Evolutionary conservation across 2,797 vertebrate species (phyloP), one percentile per base, ranked within the genome.

Genomic region (Loris lydekkerianus): DNA sequence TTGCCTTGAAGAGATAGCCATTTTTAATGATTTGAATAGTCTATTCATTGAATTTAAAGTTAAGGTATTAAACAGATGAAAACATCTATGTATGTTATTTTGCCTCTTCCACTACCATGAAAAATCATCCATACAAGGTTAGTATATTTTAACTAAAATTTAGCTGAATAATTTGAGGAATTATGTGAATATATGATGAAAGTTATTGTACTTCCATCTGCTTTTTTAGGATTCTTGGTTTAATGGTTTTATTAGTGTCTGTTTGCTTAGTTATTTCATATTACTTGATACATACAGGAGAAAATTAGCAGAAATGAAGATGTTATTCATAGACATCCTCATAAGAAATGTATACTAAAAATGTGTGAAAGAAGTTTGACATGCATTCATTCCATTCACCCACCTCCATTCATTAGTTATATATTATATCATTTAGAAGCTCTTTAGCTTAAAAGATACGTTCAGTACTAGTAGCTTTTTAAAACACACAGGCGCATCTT

Each of bases 171-270:
- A 97, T 96, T 89, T 58, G 46, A 31, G 60, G 85, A 96, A 95
- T 96, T 96, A 97, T 1, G 1, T 29, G 67, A 87, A 4, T 23
- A 5, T 91, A 60, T 92, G 73, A 96, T 96, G 34, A 93, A 91
- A 97, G 86, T 95, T 98, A 97, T 76, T 96, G 69, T 65, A 92
- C 29, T 61, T 98, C 97, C 96, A 97, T 96, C 97, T 98, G 72
- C 69, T 86, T 97, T 97, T 97, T 97, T 89, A 75, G 77, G 73
- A 95, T 95, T 97, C 92, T 93, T 96, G 70, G 27, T 97, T 96
- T 97, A 97, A 96, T 98, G 93, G 43, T 96, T 95, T 97, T 96
- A 94, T 97, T 98, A 95, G 23, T 97, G 23, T 61, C 53, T 96
- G 31, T 43, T 88, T 97, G 56, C 73, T 14, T 80, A 96, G 27